A percentile compares a stretch with the other conserved stretches of the same genome.
Evolutionary conservation across 2,888 invertebrate species (phyloP).

Genomic region (Noctua fimbriata): DNA sequence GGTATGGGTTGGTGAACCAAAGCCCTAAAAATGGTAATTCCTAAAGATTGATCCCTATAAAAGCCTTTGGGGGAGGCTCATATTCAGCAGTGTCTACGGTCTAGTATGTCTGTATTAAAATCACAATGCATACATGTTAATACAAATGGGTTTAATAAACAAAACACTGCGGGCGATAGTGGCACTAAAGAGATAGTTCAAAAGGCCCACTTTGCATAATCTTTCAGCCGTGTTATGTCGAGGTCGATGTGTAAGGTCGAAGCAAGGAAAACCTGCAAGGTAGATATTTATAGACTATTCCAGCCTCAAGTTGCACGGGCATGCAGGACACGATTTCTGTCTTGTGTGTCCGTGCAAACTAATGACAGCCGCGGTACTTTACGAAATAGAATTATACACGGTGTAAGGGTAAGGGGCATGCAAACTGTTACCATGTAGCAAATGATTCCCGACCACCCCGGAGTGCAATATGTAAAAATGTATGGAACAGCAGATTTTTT

Average conservation of each 20-base stretch:
- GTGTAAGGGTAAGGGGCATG: too few species aligned
- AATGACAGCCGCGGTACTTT: too few species aligned
- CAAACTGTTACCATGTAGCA: too few species aligned
- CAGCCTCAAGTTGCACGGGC: not conserved
- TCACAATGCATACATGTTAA: conserved; percentile 59
- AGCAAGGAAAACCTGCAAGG: not conserved
- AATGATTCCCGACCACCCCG: too few species aligned
- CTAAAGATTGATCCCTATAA: conserved; percentile 5
- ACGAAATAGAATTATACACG: too few species aligned
- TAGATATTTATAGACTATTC: not conserved
- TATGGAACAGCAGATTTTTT: too few species aligned
- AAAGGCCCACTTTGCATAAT: not conserved
- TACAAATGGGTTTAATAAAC: conserved; percentile 65
- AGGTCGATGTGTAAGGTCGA: not conserved
- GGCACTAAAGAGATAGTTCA: not conserved
- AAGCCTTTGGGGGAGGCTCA: conserved; percentile 1
- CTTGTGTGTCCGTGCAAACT: too few species aligned
- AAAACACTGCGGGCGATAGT: conserved; percentile 60
- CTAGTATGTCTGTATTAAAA: conserved; percentile 54
- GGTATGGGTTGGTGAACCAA: not conserved
- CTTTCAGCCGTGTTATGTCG: not conserved
- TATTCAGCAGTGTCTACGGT: conserved; percentile 28
- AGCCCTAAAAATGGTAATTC: conserved; percentile 1
- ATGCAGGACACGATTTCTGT: too few species aligned
- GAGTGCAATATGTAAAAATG: too few species aligned